A percentile compares a stretch with the other conserved stretches of the same genome.
Conservation (phyloP, 2,113 vertebrate species). For the Serinus canaria region DNA sequence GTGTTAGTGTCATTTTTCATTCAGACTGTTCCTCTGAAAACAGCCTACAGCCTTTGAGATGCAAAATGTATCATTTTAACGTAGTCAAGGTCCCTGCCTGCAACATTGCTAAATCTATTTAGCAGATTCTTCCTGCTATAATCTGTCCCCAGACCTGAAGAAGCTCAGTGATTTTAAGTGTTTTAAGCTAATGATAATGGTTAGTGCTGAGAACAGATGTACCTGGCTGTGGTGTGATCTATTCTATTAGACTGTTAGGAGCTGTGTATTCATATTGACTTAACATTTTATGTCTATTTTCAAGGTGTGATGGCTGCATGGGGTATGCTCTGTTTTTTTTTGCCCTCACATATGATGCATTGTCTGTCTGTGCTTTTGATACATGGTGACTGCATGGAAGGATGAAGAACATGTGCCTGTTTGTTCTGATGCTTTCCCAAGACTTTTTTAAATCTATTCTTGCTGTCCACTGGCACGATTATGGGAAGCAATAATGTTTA, state of each 20-base stretch:
- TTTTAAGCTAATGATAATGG: constrained; percentile 82
- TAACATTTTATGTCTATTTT: constrained; percentile 74
- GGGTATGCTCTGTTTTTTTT: constrained; percentile 68
- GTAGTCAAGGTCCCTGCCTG: constrained; percentile 70
- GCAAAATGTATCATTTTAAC: constrained; percentile 73
- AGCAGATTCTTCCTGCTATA: constrained; percentile 78
- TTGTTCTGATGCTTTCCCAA: constrained; percentile 27
- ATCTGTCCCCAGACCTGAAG: constrained; percentile 80
- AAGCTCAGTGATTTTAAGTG: constrained; percentile 78
- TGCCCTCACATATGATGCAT: constrained; percentile 58
- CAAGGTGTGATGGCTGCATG: constrained; percentile 75
- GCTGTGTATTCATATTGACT: constrained; percentile 75
- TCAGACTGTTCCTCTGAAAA: constrained; percentile 75
- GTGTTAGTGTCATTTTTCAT: constrained; percentile 69
- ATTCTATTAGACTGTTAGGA: constrained; percentile 77
- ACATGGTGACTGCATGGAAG: constrained; percentile 24
- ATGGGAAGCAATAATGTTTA: background rate
- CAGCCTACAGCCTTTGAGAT: constrained; percentile 75
- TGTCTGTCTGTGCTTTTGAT: constrained; percentile 57
- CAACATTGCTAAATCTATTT: constrained; percentile 77
- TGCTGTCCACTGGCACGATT: background rate
- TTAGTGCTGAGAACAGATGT: constrained; percentile 83
- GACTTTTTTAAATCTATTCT: background rate
- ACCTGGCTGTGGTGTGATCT: constrained; percentile 79
- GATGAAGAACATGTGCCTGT: constrained; percentile 12